Base-by-base conservation (phyloP, 2,888 invertebrate species). In the Drosophila meridionalis region DNA sequence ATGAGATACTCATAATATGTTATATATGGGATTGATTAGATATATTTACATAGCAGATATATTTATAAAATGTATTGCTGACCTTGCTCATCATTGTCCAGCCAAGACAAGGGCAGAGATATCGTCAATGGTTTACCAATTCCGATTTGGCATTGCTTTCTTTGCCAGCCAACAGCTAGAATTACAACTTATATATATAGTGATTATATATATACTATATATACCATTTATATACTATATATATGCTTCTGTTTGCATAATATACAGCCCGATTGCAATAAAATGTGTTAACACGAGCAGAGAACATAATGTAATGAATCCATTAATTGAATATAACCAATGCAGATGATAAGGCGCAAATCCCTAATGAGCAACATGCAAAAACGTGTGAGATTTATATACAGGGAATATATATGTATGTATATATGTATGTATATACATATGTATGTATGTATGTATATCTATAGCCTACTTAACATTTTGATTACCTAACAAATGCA, bases 301-400 rank as follows among this genome's bases (percentile, higher is more conserved):
- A 28, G 12, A 28, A 28, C 28, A 30, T 48, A 30, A 48, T 30
- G 7, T 48, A 30, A 30, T 30, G 30, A 30, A 7, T 30, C 7
- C 2, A n/a, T n/a, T 38, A 28, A 48, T 47, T 26, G 30, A 20
- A 20, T 20, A 20, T 20, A 20, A 20, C 20, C 0, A 20, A 20
- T 20, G 3, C 30, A n/a, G 3, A 42, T 56, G 57, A 43, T 57
- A 57, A 57, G 32, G 11, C 8, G 12, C 8, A 20, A 42, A 32
- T 32, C 38, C 52, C 36, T 9, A 9, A 57, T 12, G 47, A 48
- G 28, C 47, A 38, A 43, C 43, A 69, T 38, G 30, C 11, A 65
- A 52, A n/a, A 38, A 30, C 26, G 3, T n/a, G 7, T 40, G 28
- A 8, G n/a, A 52, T 53, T 45, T 57, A 45, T 47, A 47, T n/a